phyloP scores from a whole-genome alignment of 2,888 invertebrate species.

The Hemaris fuciformis region DNA sequence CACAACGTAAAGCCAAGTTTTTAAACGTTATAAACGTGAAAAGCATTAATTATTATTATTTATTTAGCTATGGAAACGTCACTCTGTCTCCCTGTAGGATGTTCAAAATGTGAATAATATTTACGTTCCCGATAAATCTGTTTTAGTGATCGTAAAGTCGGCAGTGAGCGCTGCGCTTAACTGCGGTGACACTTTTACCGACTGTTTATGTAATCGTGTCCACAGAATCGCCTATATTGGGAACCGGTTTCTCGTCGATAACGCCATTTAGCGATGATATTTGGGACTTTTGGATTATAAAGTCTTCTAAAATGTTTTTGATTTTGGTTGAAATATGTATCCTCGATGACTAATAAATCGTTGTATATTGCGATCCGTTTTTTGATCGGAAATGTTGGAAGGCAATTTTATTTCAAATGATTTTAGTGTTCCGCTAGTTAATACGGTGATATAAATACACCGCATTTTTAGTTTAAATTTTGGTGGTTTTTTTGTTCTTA shows the following conservation, averaged over 20 bases:
- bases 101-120: conserved; percentile 13
- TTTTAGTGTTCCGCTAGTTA: too few species aligned
- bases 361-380: too few species aligned
- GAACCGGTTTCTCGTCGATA: conserved; percentile 25
- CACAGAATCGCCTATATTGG: conserved; percentile 34
- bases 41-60: not conserved
- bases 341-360: too few species aligned
- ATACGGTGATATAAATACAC: too few species aligned
- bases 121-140: conserved; percentile 27
- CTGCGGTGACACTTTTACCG: conserved; percentile 39
- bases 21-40: not conserved
- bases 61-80: conserved; percentile 1
- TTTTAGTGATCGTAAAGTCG: conserved; percentile 27
- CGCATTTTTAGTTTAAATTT: too few species aligned
- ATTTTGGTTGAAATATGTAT: too few species aligned
- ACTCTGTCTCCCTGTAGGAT: not conserved
- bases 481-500: too few species aligned
- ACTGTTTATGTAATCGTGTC: conserved; percentile 39
- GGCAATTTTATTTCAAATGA: not conserved
- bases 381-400: too few species aligned
- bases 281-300: not conserved
- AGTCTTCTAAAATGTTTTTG: not conserved
- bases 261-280: not conserved
- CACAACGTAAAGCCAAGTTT: not conserved
- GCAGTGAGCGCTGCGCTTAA: conserved; percentile 28